Evolutionary conservation across 2,888 invertebrate species (phyloP).

Genomic region (Drosophila bunnanda): DNA sequence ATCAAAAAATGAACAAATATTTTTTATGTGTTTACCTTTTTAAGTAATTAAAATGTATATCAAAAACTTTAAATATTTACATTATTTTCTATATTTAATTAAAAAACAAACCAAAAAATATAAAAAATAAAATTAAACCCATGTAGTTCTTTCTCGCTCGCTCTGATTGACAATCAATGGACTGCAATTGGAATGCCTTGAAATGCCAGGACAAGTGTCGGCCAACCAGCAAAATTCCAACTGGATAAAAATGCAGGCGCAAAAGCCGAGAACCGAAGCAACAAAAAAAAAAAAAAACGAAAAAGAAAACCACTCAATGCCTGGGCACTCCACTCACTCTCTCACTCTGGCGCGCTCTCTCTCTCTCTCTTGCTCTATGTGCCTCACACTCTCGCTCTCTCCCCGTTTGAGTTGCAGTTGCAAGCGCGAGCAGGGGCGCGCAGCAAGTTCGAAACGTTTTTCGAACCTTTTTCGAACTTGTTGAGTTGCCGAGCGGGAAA

Average conservation of each 20-base stretch:
- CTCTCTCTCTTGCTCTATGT: neutral
- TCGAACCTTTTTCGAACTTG: constrained; percentile 58
- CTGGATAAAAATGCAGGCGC: constrained; percentile 15
- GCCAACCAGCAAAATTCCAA: constrained; percentile 19
- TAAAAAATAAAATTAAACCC: neutral
- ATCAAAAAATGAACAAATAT: no score
- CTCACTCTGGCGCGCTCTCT: neutral
- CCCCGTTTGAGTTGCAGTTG: constrained; percentile 55
- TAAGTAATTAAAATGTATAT: no score
- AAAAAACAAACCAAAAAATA: neutral
- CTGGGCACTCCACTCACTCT: constrained; percentile 35
- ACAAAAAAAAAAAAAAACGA: neutral
- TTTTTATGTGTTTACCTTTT: no score
- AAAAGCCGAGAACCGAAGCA: constrained; percentile 8
- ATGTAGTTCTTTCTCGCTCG: neutral
- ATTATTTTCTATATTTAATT: no score
- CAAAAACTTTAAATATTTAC: no score
- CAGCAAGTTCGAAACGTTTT: constrained; percentile 56
- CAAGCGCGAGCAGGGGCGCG: constrained; percentile 64
- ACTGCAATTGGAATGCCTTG: constrained; percentile 2
- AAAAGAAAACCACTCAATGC: constrained; percentile 50
- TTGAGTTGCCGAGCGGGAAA: constrained; percentile 20
- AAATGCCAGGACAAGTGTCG: constrained; percentile 22
- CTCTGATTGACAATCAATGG: constrained; percentile 15
- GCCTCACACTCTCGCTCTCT: neutral